A percentile compares a stretch with the other conserved stretches of the same genome.
These are phyloP conservation scores for Neosilurus hyrtlii DNA, from an alignment of 2,797 vertebrate genomes.

Conservation along the genomic window DNA sequence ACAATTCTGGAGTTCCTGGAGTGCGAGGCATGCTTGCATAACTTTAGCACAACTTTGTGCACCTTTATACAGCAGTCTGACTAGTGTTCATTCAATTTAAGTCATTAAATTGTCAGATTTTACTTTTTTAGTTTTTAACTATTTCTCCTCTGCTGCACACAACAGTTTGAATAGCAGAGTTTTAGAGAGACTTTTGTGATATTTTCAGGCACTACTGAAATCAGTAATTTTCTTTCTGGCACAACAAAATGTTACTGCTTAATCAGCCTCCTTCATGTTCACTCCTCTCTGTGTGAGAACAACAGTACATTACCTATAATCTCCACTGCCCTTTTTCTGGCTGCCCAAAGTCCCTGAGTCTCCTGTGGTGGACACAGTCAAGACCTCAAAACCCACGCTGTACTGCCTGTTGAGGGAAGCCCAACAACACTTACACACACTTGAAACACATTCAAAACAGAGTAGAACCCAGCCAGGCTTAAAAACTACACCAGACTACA, in stretches of 20 bases:
- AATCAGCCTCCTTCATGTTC: background rate
- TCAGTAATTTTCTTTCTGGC: background rate
- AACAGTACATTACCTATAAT: constrained; percentile 84
- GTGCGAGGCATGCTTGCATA: no score
- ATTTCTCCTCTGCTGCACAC: background rate
- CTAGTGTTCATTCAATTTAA: no score
- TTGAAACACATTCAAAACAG: background rate
- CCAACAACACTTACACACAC: background rate
- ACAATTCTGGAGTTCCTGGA: no score
- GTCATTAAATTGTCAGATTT: no score
- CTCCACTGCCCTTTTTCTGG: constrained; percentile 88
- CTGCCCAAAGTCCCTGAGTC: constrained; percentile 80
- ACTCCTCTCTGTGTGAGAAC: background rate
- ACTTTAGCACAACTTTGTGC: no score
- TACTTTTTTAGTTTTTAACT: background rate
- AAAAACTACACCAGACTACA: background rate
- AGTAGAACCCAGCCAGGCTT: background rate
- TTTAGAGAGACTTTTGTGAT: background rate
- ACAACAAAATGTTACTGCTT: background rate
- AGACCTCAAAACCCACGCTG: constrained; percentile 92
- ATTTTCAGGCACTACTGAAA: background rate
- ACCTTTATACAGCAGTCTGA: no score
- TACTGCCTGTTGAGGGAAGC: constrained; percentile 80
- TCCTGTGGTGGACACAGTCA: constrained; percentile 79
- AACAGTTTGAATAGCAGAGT: background rate